phyloP scores from a whole-genome alignment of 2,888 invertebrate genomes.

The Drosophila hawaiiensis region DNA sequence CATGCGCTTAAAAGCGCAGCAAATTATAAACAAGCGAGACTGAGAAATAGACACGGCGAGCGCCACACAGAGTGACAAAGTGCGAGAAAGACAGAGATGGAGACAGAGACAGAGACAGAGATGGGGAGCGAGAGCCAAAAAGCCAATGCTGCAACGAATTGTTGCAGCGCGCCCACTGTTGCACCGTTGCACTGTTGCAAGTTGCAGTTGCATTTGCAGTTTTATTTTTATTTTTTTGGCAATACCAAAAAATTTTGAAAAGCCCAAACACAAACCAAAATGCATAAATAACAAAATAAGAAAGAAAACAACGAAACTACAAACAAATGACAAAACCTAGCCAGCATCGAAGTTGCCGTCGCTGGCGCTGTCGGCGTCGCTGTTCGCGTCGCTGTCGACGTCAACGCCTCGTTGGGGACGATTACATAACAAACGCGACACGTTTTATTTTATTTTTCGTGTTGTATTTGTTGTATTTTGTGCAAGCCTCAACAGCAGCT shows the following conservation, averaged over 20 bases:
- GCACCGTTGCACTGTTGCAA: conserved; percentile 31
- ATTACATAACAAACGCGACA: conserved; percentile 67
- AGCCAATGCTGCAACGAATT: conserved; percentile 21
- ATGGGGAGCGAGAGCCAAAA: neutral
- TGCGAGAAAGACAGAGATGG: conserved; percentile 6
- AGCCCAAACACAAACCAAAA: conserved; percentile 43
- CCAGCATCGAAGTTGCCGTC: conserved; percentile 21
- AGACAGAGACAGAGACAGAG: neutral
- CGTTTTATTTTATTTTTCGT: conserved; percentile 55
- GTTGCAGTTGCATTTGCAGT: conserved; percentile 44
- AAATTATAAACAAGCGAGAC: conserved; percentile 73
- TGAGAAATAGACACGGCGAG: conserved; percentile 19
- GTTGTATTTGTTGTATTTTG: conserved; percentile 31
- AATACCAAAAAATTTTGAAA: conserved; percentile 54
- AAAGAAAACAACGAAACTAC: conserved; percentile 54
- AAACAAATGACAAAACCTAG: conserved; percentile 56
- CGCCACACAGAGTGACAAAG: conserved; percentile 10
- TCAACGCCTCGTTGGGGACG: conserved; percentile 33
- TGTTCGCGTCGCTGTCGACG: conserved; percentile 11
- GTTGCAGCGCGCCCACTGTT: conserved; percentile 66
- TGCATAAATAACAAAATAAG: conserved; percentile 21
- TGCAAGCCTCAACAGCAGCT: conserved; percentile 34
- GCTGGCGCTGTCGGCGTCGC: neutral
- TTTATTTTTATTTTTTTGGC: conserved; percentile 55
- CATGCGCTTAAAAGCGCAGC: conserved; percentile 74